These are phyloP conservation scores for Platorchestia sp. DNA, from an alignment of 1,140 invertebrate species.

Conservation along the genomic window DNA sequence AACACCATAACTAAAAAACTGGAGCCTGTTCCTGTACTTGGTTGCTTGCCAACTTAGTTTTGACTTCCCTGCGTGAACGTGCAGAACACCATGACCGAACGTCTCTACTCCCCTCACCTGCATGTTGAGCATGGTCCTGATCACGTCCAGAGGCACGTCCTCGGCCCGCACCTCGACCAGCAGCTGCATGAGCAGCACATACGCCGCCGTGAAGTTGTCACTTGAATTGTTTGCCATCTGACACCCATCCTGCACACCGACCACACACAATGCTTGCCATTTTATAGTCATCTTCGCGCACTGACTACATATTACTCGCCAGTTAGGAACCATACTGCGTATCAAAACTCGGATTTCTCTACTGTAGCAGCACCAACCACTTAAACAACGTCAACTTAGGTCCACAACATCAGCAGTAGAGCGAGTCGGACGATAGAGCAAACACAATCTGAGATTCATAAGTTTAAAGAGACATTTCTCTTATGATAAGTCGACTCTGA, in stretches of 20 bases:
- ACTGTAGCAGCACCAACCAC: too few species aligned
- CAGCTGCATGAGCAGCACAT: slow-evolving; percentile 59
- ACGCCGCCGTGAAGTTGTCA: slow-evolving; percentile 6
- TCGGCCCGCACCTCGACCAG: slow-evolving; percentile 84
- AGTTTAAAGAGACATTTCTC: too few species aligned
- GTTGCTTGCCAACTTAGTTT: too few species aligned
- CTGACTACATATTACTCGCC: neutral
- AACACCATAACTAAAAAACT: too few species aligned
- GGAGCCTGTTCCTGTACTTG: too few species aligned
- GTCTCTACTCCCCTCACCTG: slow-evolving; percentile 72
- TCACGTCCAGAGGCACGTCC: slow-evolving; percentile 88
- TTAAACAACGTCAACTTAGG: too few species aligned
- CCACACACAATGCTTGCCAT: neutral
- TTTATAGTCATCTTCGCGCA: neutral
- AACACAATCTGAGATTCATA: too few species aligned
- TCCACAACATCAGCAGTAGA: neutral
- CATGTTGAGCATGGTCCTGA: slow-evolving; percentile 82
- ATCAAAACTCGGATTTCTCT: too few species aligned
- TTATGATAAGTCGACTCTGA: too few species aligned
- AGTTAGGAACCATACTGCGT: neutral
- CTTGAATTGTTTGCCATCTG: neutral
- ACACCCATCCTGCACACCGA: neutral
- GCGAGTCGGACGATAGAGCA: too few species aligned
- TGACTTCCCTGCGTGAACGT: too few species aligned
- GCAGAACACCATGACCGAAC: neutral